A percentile compares a stretch with the other conserved stretches of the same genome.
phyloP scores from a whole-genome alignment of 2,797 vertebrate genomes.

The Tauraco hartlaubi region DNA sequence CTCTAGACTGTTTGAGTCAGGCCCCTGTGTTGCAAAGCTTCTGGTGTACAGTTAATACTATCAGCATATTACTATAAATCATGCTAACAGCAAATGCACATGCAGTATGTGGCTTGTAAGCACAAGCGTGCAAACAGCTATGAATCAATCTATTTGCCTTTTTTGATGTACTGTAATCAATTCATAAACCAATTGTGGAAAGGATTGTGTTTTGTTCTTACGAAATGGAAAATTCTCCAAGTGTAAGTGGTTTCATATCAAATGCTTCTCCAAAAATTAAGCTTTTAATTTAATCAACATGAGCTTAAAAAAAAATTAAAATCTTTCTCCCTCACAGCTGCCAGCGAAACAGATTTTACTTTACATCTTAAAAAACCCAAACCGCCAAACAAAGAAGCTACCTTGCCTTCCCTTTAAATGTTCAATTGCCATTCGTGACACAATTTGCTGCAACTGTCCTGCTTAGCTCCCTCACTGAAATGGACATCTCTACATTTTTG shows the following conservation, averaged over 20 bases:
- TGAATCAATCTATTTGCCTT: slow-evolving; percentile 29
- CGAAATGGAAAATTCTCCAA: slow-evolving; percentile 34
- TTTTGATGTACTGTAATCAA: slow-evolving; percentile 10
- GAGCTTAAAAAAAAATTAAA: not conserved
- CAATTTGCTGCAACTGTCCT: slow-evolving; percentile 12
- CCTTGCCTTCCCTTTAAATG: not conserved
- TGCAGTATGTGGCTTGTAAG: not conserved
- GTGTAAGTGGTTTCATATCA: not conserved
- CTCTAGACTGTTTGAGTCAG: not conserved
- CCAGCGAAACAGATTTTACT: not conserved
- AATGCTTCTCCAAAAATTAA: slow-evolving; percentile 5
- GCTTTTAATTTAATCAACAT: slow-evolving; percentile 24
- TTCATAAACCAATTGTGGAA: not conserved
- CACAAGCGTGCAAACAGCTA: not conserved
- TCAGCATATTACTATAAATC: not conserved
- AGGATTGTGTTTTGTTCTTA: not conserved
- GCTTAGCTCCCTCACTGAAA: not conserved
- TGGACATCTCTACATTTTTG: not conserved
- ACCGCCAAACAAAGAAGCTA: not conserved
- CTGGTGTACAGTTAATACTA: not conserved
- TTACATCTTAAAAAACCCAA: not conserved
- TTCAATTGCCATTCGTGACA: not conserved
- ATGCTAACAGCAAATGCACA: not conserved
- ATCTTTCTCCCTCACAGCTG: not conserved
- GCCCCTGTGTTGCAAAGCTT: not conserved